A percentile compares a stretch with the other conserved stretches of the same genome.
Evolutionary conservation across 2,797 vertebrate species (phyloP).

Genomic region (Acanthurus tractus): DNA sequence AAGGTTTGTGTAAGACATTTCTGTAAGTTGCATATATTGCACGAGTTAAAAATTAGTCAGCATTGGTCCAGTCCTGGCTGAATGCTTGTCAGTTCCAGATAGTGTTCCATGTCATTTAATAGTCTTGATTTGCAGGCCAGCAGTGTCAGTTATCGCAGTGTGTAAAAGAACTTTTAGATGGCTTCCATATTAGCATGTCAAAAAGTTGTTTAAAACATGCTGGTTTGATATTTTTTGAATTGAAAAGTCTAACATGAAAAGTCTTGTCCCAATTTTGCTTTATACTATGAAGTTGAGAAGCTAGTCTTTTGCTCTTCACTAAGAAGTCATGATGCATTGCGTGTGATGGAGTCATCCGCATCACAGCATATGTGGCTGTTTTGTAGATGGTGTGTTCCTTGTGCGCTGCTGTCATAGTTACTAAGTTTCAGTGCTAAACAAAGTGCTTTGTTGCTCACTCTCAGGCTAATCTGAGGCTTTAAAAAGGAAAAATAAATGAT

Average conservation of each 20-base stretch:
- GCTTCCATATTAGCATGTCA: constrained; percentile 19
- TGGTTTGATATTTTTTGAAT: constrained; percentile 14
- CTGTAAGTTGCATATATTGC: constrained; percentile 31
- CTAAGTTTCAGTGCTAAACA: constrained; percentile 55
- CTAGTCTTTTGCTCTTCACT: constrained; percentile 25
- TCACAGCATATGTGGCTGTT: constrained; percentile 1
- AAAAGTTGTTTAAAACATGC: constrained; percentile 10
- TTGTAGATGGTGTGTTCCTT: constrained; percentile 21
- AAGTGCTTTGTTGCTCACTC: constrained; percentile 70
- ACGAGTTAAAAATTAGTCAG: constrained; percentile 46
- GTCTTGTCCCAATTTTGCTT: constrained; percentile 6
- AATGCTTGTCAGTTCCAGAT: constrained; percentile 25
- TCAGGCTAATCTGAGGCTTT: constrained; percentile 35
- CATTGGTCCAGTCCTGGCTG: constrained; percentile 53
- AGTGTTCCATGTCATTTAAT: constrained; percentile 28
- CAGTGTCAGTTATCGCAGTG: constrained; percentile 19
- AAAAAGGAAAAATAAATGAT: constrained; percentile 6
- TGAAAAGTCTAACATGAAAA: background rate
- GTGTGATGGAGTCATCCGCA: constrained; percentile 21
- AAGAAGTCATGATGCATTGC: constrained; percentile 45
- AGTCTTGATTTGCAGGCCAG: constrained; percentile 19
- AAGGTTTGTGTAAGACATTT: constrained; percentile 32
- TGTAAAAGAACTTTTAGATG: constrained; percentile 15
- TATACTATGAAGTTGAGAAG: constrained; percentile 15
- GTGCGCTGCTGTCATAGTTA: constrained; percentile 36